Percentiles rank a stretch among this genome's conserved stretches.
Evolutionary conservation across 1,140 invertebrate genomes (phyloP).

Genomic region (Drosophila fuyamai): DNA sequence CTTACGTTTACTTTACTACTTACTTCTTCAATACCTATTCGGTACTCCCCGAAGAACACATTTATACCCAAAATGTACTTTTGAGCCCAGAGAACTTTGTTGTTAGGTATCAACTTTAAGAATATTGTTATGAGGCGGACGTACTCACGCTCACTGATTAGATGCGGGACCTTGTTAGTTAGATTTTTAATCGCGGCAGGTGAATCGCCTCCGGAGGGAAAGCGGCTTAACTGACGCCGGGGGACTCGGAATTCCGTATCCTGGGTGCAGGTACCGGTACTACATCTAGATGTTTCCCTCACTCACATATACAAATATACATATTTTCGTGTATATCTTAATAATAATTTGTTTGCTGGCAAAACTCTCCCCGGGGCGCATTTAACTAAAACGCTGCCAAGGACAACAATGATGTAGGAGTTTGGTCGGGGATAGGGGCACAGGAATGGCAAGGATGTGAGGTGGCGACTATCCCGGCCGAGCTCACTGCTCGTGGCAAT

Average conservation of each 20-base stretch:
- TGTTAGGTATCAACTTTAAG: not conserved
- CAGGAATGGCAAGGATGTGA: not conserved
- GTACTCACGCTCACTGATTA: conserved; percentile 10
- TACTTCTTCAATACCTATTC: too few species aligned
- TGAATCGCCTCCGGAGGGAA: not conserved
- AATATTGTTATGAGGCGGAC: not conserved
- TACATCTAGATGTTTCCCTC: conserved; percentile 5
- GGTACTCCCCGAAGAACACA: too few species aligned
- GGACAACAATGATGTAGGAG: conserved; percentile 10
- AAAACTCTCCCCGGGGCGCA: conserved; percentile 75
- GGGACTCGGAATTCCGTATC: conserved; percentile 10
- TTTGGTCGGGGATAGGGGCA: not conserved
- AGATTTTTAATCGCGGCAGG: conserved; percentile 33
- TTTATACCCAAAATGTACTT: too few species aligned
- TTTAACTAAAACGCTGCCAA: conserved; percentile 68
- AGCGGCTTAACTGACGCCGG: conserved; percentile 19
- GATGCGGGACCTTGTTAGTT: conserved; percentile 17
- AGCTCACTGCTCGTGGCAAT: conserved; percentile 72
- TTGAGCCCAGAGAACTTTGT: too few species aligned
- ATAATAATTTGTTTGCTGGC: conserved; percentile 67
- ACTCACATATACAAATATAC: conserved; percentile 16
- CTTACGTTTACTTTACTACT: too few species aligned
- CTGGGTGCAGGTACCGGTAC: not conserved
- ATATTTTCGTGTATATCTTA: conserved; percentile 44
- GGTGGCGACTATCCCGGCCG: conserved; percentile 9